These are phyloP conservation scores for Hippasteria phrygiana DNA, from an alignment of 53 echinoderm and acorn worm species.

Conservation along the genomic window DNA sequence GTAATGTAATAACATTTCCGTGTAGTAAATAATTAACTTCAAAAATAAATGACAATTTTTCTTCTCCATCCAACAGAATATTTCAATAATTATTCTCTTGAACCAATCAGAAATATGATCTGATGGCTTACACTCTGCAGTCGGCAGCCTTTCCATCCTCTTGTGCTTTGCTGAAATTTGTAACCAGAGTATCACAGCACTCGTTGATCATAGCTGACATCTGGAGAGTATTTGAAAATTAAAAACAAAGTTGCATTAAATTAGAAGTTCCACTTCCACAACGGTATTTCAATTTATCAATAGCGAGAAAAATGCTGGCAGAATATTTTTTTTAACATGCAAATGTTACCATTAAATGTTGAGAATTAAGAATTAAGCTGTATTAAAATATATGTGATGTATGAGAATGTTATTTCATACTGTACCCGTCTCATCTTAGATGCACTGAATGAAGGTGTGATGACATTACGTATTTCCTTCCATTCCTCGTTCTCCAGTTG, in stretches of 20 bases:
- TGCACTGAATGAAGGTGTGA: conserved; percentile 83
- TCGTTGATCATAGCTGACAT: conserved; percentile 37
- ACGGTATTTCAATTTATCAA: too few relatives aligned
- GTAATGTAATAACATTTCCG: neutral
- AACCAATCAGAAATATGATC: neutral
- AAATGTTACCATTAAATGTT: too few relatives aligned
- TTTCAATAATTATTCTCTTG: neutral
- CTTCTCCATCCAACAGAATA: neutral
- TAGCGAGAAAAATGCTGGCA: too few relatives aligned
- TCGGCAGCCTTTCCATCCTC: conserved; percentile 17
- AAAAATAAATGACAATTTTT: too few relatives aligned
- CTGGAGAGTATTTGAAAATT: neutral
- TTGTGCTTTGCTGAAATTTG: conserved; percentile 3
- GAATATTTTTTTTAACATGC: too few relatives aligned
- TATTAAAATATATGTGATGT: too few relatives aligned
- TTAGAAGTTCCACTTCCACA: too few relatives aligned
- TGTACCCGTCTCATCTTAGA: conserved; percentile 77
- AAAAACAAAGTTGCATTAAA: too few relatives aligned
- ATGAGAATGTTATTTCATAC: too few relatives aligned
- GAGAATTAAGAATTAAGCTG: too few relatives aligned
- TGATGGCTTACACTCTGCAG: conserved; percentile 6
- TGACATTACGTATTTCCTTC: conserved; percentile 77
- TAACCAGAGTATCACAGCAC: conserved; percentile 36
- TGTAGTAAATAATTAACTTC: neutral
- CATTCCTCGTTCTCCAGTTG: conserved; percentile 63